These are phyloP conservation scores for Tychaedon coryphoeus DNA, from an alignment of 2,113 vertebrate genomes.

Conservation along the genomic window DNA sequence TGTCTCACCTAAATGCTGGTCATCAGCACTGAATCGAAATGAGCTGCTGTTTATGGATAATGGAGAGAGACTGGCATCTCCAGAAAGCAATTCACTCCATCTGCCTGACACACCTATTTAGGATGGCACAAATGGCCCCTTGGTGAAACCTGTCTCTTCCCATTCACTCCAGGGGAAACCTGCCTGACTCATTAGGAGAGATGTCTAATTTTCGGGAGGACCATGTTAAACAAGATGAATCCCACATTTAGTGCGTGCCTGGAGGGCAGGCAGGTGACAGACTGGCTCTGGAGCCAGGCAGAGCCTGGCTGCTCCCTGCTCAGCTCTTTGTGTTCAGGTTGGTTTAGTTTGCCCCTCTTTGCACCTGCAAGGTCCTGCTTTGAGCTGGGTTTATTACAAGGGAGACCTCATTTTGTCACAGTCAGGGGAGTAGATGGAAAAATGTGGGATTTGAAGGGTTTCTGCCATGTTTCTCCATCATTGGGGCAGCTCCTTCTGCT, in stretches of 20 bases:
- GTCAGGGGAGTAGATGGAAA: background rate
- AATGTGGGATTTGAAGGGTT: background rate
- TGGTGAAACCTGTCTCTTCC: constrained; percentile 40
- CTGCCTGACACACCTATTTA: constrained; percentile 53
- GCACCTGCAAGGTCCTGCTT: background rate
- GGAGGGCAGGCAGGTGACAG: constrained; percentile 12
- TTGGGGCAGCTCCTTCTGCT: background rate
- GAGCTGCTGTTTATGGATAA: constrained; percentile 20
- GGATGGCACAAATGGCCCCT: background rate
- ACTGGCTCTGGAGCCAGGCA: background rate
- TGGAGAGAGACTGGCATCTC: constrained; percentile 42
- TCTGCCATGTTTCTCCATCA: rapidly evolving
- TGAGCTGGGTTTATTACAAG: background rate
- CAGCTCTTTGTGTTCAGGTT: background rate
- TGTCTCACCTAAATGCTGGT: background rate
- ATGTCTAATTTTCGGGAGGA: constrained; percentile 23
- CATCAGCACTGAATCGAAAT: constrained; percentile 3
- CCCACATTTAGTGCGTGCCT: background rate
- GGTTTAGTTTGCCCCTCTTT: background rate
- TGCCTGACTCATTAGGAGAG: background rate
- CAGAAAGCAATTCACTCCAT: constrained; percentile 44
- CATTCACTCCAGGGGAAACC: constrained; percentile 5
- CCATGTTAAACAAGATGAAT: constrained; percentile 42
- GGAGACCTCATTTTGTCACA: background rate
- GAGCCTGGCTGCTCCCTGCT: background rate